Evolutionary conservation across 2,113 vertebrate genomes (phyloP), one percentile per base, ranked within the genome.

Genomic region (Rhizomys pruinosus): DNA sequence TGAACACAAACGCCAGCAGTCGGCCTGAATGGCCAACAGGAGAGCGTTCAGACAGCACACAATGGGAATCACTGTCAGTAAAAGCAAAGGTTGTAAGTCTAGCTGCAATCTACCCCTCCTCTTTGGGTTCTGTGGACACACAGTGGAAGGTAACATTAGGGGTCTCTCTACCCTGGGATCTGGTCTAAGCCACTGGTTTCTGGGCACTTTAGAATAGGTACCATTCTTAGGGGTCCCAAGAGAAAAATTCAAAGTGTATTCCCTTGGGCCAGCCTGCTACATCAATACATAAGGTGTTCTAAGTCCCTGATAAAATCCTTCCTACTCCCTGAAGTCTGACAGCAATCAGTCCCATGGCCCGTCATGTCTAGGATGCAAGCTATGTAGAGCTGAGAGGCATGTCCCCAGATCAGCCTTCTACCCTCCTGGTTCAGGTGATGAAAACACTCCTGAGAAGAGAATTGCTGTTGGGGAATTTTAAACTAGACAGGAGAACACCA

Each of bases 321-420:
- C 1, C n/a, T 0, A 3, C 4, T 39, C 10, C 74, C 79, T 52
- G 32, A 59, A 29, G 44, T 52, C 22, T 39, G 13, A 7, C 0
- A 9, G 68, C 39, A 23, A 44, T 13, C 7, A 5, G 4, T 34
- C 39, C 42, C 7, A 11, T 19, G 37, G 47, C 1, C 71, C 29
- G 47, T 55, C n/a, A 11, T 27, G 4, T 47, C 29, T 63, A n/a
- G 71, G 32, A 79, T 11, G 0, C 9, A 57, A 59, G 42, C 20
- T 37, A 23, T 9, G 9, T 0, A 4, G 9, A 3, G 0, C 3
- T 25, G 22, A 8, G 13, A 47, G 7, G 16, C 61, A 55, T 15
- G 25, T 47, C 29, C 32, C 27, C 2, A 42, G 44, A 37, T 37
- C 39, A 96, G 20, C 22, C 64, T 73, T 11, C 78, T 16, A 17